phyloP scores from a whole-genome alignment of 2,113 vertebrate species.

The Phoenicopterus ruber region DNA sequence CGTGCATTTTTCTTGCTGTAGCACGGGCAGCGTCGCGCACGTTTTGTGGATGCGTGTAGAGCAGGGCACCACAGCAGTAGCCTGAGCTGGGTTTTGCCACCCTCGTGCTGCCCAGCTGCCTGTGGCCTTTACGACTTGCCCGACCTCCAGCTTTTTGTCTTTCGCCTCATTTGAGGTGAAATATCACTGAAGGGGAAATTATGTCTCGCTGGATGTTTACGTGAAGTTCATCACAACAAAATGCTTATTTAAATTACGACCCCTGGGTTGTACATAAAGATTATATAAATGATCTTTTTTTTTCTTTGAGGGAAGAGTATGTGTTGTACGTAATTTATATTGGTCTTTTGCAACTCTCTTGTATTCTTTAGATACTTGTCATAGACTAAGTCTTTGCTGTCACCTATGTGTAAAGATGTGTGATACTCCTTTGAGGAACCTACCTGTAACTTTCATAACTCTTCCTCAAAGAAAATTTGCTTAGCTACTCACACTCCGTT shows the following conservation, averaged over 20 bases:
- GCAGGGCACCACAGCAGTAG: rapidly evolving
- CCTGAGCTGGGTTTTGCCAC: background rate
- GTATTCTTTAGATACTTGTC: background rate
- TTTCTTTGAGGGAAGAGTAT: background rate
- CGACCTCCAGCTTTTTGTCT: background rate
- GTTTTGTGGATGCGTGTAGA: rapidly evolving
- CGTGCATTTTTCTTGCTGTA: background rate
- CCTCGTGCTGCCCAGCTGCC: background rate
- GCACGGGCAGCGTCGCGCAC: rapidly evolving
- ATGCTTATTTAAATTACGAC: background rate
- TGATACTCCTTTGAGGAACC: background rate
- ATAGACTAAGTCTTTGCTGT: background rate
- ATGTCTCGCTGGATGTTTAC: background rate
- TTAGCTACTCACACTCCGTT: rapidly evolving
- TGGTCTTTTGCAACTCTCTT: background rate
- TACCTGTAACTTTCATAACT: background rate
- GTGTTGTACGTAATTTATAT: rapidly evolving
- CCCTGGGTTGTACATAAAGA: background rate
- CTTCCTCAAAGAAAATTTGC: background rate
- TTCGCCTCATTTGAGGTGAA: background rate
- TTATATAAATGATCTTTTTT: background rate
- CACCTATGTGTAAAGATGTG: background rate
- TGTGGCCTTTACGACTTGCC: background rate
- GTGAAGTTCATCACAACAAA: background rate
- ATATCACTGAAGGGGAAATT: background rate